phyloP scores from a whole-genome alignment of 1,140 invertebrate species.

The Battus philenor region DNA sequence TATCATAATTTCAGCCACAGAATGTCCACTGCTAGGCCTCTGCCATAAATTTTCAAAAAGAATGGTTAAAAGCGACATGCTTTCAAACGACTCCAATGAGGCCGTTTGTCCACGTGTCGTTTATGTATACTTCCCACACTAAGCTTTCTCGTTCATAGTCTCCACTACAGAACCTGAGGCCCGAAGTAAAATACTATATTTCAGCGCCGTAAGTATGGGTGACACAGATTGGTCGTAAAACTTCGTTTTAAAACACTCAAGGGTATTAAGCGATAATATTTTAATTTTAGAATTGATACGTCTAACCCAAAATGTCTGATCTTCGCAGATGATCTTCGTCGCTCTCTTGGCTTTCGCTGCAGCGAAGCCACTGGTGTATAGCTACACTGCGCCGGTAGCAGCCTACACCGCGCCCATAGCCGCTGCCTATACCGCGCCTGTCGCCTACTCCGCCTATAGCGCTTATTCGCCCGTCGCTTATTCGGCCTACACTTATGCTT shows the following conservation, averaged over 20 bases:
- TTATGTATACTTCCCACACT: too few species aligned
- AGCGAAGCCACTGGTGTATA: conserved; percentile 69
- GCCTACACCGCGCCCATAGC: conserved; percentile 53
- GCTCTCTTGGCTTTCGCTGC: conserved; percentile 70
- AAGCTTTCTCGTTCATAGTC: too few species aligned
- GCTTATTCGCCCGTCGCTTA: conserved; percentile 69
- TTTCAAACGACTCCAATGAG: too few species aligned
- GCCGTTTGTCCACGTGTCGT: too few species aligned
- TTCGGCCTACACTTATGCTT: conserved; percentile 55
- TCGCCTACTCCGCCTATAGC: conserved; percentile 66
- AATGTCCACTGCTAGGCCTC: too few species aligned
- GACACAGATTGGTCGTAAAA: too few species aligned
- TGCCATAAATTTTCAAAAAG: too few species aligned
- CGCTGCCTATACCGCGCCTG: conserved; percentile 56
- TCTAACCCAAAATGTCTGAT: not conserved
- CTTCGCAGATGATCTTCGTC: conserved; percentile 72
- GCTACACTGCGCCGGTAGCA: conserved; percentile 51
- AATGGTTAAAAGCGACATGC: too few species aligned
- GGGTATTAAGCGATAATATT: not conserved
- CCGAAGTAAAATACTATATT: too few species aligned
- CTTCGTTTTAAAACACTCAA: not conserved
- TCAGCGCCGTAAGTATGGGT: too few species aligned
- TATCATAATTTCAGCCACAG: too few species aligned
- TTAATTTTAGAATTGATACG: not conserved
- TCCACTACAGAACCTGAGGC: too few species aligned